Percentiles rank a stretch among this genome's conserved stretches.
These are phyloP conservation scores for Anthopleura sola DNA, from an alignment of 64 coral and sea anemone species.

Conservation along the genomic window DNA sequence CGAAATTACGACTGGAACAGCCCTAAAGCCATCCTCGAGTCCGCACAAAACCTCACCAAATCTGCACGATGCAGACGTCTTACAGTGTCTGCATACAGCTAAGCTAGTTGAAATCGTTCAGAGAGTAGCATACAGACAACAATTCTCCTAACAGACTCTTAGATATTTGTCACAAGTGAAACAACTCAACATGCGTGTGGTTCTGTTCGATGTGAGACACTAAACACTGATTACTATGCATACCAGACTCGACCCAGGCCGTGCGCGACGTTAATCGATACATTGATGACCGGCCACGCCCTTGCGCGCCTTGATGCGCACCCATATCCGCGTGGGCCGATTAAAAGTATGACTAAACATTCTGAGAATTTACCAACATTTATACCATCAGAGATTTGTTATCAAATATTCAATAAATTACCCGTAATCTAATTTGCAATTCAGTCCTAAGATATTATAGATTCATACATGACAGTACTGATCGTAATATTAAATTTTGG, in stretches of 20 bases:
- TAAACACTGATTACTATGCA: constrained; percentile 19
- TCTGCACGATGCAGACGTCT: not conserved
- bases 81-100: constrained; percentile 19
- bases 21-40: constrained; percentile 12
- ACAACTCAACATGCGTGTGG: constrained; percentile 16
- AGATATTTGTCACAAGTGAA: constrained; percentile 10
- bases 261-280: not conserved
- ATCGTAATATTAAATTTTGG: not conserved
- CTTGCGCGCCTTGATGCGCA: not conserved
- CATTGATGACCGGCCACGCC: not conserved
- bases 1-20: constrained; percentile 25
- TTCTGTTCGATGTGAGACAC: not conserved
- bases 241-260: constrained; percentile 14
- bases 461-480: not conserved
- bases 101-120: constrained; percentile 9
- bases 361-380: not conserved
- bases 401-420: not conserved
- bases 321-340: constrained; percentile 13
- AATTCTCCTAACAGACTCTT: not conserved
- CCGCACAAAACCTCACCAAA: constrained; percentile 6
- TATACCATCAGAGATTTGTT: not conserved
- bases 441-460: not conserved
- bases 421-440: not conserved
- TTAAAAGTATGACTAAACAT: not conserved
- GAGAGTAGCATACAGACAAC: not conserved